Percentiles rank a stretch among this genome's conserved stretches.
Conservation (phyloP, 2,888 invertebrate species). For the Diploptera punctata region DNA sequence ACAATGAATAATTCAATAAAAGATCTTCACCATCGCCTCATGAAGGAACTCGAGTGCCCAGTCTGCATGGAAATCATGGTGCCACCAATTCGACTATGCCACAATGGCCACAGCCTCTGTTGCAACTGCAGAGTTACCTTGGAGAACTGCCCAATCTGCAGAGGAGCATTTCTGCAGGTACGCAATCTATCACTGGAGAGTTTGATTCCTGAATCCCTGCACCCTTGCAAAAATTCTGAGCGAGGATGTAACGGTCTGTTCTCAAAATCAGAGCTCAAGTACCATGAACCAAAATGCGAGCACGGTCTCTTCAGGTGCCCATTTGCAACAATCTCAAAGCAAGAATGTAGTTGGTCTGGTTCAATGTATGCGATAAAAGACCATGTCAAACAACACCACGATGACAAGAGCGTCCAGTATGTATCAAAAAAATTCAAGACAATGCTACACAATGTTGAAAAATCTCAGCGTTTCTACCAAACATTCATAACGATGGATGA, state of each 20-base stretch:
- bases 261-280: background rate
- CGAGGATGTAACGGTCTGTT: background rate
- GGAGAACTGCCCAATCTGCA: conserved; percentile 7
- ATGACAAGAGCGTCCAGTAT: background rate
- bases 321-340: background rate
- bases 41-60: conserved; percentile 14
- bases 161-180: background rate
- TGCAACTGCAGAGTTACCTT: background rate
- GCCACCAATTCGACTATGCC: conserved; percentile 15
- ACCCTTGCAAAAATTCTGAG: background rate
- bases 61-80: conserved; percentile 21
- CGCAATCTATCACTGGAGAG: conserved; percentile 7
- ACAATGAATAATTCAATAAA: background rate
- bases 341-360: background rate
- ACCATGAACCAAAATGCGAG: background rate
- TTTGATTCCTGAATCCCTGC: background rate
- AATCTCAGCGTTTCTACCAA: background rate
- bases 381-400: background rate
- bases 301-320: background rate
- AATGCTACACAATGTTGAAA: background rate
- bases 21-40: background rate
- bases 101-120: conserved; percentile 16
- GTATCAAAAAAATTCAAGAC: background rate
- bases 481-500: background rate
- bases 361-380: background rate